phyloP scores from a whole-genome alignment of 2,888 invertebrate species.

The Archips crataeganus region DNA sequence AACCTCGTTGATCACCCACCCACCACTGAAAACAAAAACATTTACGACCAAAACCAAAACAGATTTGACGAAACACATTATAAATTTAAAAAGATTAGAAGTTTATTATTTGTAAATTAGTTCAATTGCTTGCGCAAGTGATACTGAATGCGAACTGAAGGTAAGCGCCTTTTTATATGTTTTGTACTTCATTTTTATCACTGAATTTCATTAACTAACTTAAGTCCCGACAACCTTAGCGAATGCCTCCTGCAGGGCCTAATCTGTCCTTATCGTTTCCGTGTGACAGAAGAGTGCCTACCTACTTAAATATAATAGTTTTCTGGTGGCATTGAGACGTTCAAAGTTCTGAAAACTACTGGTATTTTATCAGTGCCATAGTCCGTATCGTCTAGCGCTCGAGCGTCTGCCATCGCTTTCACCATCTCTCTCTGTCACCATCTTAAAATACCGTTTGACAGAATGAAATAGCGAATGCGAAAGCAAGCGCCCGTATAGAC shows the following conservation, averaged over 20 bases:
- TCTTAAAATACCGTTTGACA: no score
- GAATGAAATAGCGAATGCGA: no score
- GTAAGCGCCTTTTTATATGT: conserved; percentile 19
- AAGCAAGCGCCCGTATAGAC: no score
- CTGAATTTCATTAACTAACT: conserved; percentile 18
- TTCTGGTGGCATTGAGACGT: conserved; percentile 4
- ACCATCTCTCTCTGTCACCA: no score
- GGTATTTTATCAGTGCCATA: no score
- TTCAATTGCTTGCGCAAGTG: conserved; percentile 1
- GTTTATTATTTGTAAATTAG: background rate
- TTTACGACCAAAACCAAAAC: conserved; percentile 8
- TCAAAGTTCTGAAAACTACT: no score
- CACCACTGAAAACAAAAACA: conserved; percentile 36
- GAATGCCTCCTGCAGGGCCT: conserved; percentile 33
- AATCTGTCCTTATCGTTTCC: conserved; percentile 30
- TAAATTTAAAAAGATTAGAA: background rate
- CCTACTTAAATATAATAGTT: background rate
- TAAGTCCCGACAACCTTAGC: conserved; percentile 22
- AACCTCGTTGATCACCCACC: conserved; percentile 56
- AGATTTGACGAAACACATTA: conserved; percentile 12
- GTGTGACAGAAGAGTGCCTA: background rate
- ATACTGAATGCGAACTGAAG: conserved; percentile 16
- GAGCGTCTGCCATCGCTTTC: no score
- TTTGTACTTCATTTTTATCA: conserved; percentile 22
- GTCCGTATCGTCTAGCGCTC: no score